A percentile compares a stretch with the other conserved stretches of the same genome.
phyloP scores from a whole-genome alignment of 2,113 vertebrate genomes.

The Myiagra hebetior region DNA sequence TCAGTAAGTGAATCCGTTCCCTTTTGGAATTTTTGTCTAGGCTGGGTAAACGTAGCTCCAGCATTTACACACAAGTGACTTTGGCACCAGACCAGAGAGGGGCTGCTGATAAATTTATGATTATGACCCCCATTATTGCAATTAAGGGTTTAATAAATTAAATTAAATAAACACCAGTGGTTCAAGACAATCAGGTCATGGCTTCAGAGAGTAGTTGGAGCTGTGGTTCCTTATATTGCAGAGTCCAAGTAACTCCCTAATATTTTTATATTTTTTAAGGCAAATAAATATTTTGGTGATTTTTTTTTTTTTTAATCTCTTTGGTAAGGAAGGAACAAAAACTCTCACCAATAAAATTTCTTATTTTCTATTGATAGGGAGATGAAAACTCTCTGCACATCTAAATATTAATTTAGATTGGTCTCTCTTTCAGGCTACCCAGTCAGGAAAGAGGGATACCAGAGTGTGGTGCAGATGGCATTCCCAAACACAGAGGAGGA shows the following conservation, averaged over 20 bases:
- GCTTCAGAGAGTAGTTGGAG: neutral
- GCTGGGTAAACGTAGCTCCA: neutral
- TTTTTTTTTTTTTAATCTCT: neutral
- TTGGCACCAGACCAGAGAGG: neutral
- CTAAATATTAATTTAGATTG: accelerated
- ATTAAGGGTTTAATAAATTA: neutral
- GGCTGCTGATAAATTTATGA: neutral
- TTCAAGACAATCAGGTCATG: neutral
- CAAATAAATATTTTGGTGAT: neutral
- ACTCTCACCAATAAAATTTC: neutral
- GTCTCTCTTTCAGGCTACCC: slow-evolving; percentile 78
- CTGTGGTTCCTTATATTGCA: accelerated
- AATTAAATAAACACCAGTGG: neutral
- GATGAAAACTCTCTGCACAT: accelerated
- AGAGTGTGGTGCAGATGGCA: slow-evolving; percentile 56
- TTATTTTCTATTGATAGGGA: accelerated
- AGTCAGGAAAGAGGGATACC: slow-evolving; percentile 75
- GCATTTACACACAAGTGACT: accelerated
- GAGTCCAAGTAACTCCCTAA: neutral
- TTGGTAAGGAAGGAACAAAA: neutral
- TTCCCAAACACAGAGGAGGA: slow-evolving; percentile 62
- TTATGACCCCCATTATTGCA: neutral
- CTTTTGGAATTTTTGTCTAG: neutral
- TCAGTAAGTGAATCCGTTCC: slow-evolving; percentile 81
- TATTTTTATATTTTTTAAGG: neutral